Evolutionary conservation across 1,140 invertebrate genomes (phyloP).

Genomic region (Atopsyche davidsoni): DNA sequence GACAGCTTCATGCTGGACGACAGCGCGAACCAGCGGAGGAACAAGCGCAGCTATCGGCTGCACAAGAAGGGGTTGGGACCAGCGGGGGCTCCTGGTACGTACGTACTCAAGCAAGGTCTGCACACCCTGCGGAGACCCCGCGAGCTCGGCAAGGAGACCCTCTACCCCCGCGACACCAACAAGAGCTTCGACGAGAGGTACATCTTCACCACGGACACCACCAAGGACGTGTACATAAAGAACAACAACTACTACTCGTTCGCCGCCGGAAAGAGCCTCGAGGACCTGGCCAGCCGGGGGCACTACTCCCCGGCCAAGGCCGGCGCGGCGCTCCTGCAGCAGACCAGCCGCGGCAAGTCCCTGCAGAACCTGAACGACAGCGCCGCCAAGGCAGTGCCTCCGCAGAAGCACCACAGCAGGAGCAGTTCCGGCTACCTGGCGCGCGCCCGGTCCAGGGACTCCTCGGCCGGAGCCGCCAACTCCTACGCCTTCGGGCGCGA

Average conservation of each 20-base stretch:
- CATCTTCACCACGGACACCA: slow-evolving; percentile 16
- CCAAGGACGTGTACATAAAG: slow-evolving; percentile 19
- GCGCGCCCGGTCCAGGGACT: background rate
- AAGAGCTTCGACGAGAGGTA: slow-evolving; percentile 28
- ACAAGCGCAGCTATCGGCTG: slow-evolving; percentile 47
- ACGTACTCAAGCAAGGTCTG: slow-evolving; percentile 42
- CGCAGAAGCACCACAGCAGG: slow-evolving; percentile 1
- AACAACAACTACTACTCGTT: slow-evolving; percentile 27
- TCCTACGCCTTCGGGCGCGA: background rate
- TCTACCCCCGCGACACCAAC: slow-evolving; percentile 22
- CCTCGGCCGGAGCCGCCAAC: slow-evolving; percentile 3
- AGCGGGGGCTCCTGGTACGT: slow-evolving; percentile 31
- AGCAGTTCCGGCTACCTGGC: slow-evolving; percentile 6
- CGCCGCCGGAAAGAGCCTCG: slow-evolving; percentile 22
- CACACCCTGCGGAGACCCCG: slow-evolving; percentile 37
- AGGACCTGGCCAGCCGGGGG: slow-evolving; percentile 20
- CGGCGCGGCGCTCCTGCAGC: slow-evolving; percentile 6
- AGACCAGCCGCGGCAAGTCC: slow-evolving; percentile 14
- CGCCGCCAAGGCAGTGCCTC: background rate
- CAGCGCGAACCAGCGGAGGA: slow-evolving; percentile 45
- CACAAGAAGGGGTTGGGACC: slow-evolving; percentile 39
- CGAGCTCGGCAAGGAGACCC: slow-evolving; percentile 19
- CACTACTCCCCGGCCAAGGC: slow-evolving; percentile 17
- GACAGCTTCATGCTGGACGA: slow-evolving; percentile 48
- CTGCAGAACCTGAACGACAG: slow-evolving; percentile 24